phyloP scores from a whole-genome alignment of 2,888 invertebrate genomes.

The Lasioglossum vierecki region DNA sequence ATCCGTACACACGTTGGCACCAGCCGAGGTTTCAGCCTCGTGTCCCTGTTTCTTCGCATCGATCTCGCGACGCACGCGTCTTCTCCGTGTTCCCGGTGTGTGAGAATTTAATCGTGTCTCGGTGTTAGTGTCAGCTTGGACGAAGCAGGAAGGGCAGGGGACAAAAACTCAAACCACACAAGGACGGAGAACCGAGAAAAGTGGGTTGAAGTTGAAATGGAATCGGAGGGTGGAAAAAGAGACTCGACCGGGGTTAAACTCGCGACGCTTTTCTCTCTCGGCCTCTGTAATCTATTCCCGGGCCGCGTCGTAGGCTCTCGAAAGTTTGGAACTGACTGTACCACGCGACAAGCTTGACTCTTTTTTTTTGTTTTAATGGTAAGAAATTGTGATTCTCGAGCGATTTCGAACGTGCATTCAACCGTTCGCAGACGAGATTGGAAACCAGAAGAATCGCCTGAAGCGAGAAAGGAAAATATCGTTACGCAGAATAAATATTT shows the following conservation, averaged over 20 bases:
- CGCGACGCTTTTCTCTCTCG: neutral
- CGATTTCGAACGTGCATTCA: neutral
- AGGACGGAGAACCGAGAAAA: conserved; percentile 21
- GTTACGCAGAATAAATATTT: neutral
- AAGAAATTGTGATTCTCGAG: conserved; percentile 7
- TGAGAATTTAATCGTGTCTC: conserved; percentile 2
- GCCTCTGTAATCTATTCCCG: neutral
- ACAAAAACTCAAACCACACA: conserved; percentile 53
- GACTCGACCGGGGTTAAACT: conserved; percentile 7
- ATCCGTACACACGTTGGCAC: neutral
- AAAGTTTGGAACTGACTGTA: neutral
- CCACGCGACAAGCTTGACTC: neutral
- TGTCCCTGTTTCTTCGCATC: conserved; percentile 52
- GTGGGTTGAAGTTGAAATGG: conserved; percentile 28
- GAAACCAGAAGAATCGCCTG: neutral
- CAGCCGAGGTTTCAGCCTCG: conserved; percentile 14
- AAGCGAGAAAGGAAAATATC: neutral
- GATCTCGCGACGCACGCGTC: conserved; percentile 45
- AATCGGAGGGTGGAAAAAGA: neutral
- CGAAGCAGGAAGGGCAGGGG: neutral
- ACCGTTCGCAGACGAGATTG: neutral
- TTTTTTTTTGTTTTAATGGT: neutral
- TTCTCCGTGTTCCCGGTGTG: conserved; percentile 17
- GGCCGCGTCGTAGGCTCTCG: neutral
- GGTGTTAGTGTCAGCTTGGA: conserved; percentile 48